These are phyloP conservation scores for Crioceris asparagi DNA, from an alignment of 2,888 invertebrate species.

Conservation along the genomic window DNA sequence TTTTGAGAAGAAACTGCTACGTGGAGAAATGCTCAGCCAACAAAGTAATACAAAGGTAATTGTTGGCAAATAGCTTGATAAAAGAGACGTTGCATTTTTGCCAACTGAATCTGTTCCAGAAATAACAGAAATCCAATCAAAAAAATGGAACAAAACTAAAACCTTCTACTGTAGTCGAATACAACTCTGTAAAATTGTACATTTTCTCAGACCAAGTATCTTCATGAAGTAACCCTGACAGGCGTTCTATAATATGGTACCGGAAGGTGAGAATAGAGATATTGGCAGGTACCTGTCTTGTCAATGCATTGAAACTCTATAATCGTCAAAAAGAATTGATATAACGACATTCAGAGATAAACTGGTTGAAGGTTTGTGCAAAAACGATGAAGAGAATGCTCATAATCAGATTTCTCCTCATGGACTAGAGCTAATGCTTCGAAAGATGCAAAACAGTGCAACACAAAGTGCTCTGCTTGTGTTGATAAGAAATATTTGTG, in stretches of 20 bases:
- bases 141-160: conserved; percentile 9
- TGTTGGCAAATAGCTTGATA: conserved; percentile 22
- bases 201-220: conserved; percentile 7
- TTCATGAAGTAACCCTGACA: neutral
- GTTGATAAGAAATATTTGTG: neutral
- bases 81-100: conserved; percentile 22
- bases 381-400: neutral
- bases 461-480: neutral
- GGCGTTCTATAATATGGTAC: conserved; percentile 2
- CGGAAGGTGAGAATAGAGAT: conserved; percentile 2
- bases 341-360: neutral
- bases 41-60: conserved; percentile 18
- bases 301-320: conserved; percentile 2
- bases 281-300: neutral
- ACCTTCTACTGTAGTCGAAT: conserved; percentile 13
- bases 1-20: conserved; percentile 19
- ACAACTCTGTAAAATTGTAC: conserved; percentile 9
- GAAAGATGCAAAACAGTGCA: neutral
- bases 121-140: conserved; percentile 14
- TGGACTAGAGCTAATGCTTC: neutral
- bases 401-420: neutral
- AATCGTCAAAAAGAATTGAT: neutral
- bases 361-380: neutral
- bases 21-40: conserved; percentile 18
- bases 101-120: conserved; percentile 20